Evolutionary conservation across 2,888 invertebrate genomes (phyloP).

Genomic region (Mythimna lalbum): DNA sequence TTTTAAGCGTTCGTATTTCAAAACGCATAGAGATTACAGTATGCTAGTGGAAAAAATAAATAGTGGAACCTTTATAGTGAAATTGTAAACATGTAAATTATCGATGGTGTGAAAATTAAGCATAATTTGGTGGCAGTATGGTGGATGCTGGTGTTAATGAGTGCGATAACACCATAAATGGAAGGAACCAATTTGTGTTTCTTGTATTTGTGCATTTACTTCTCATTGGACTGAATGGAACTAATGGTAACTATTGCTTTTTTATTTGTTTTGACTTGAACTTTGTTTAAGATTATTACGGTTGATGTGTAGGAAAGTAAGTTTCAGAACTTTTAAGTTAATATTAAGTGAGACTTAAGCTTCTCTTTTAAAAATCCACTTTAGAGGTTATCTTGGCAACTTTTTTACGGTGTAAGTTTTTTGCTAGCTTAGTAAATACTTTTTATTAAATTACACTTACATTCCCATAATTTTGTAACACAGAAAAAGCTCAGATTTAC

Average conservation of each 20-base stretch:
- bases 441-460: background rate
- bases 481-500: background rate
- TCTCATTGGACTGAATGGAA: conserved; percentile 89
- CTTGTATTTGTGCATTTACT: conserved; percentile 89
- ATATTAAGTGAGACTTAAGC: background rate
- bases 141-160: conserved; percentile 89
- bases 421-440: background rate
- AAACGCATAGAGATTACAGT: conserved; percentile 62
- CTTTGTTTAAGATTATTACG: conserved; percentile 40
- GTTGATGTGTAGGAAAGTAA: background rate
- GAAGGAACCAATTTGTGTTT: conserved; percentile 89
- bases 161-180: conserved; percentile 88
- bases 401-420: background rate
- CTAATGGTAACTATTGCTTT: conserved; percentile 84
- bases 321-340: background rate
- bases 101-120: conserved; percentile 83
- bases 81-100: conserved; percentile 85
- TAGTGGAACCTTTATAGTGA: conserved; percentile 69
- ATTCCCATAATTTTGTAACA: too few relatives aligned
- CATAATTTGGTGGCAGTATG: conserved; percentile 88
- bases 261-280: conserved; percentile 52
- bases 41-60: conserved; percentile 66
- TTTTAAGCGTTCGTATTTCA: conserved; percentile 55
- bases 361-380: background rate
- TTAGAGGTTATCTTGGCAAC: background rate